Conservation (phyloP, 2,797 vertebrate genomes). For the Uromys caudimaculatus region DNA sequence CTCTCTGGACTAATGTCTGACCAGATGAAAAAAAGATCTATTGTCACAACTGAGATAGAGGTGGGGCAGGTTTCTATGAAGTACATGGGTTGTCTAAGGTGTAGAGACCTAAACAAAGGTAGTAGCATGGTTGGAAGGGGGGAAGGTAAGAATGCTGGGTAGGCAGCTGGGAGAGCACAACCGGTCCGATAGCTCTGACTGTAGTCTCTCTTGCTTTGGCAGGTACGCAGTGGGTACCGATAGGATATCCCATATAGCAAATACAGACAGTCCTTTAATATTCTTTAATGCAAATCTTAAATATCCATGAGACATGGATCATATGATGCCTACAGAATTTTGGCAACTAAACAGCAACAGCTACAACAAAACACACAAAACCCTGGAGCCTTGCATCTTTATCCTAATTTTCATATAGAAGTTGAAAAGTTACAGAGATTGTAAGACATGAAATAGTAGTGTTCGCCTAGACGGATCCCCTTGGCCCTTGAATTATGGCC, state of each 20-base stretch:
- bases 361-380: not conserved
- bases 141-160: not conserved
- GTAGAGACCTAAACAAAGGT: not conserved
- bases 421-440: not conserved
- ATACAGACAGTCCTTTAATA: not conserved
- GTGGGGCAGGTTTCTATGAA: not conserved
- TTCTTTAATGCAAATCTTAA: not conserved
- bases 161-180: not conserved
- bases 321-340: slow-evolving; percentile 1
- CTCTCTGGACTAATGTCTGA: not conserved
- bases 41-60: not conserved
- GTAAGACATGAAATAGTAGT: not conserved
- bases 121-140: not conserved
- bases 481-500: not conserved
- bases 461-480: not conserved
- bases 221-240: not conserved
- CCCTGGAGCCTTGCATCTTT: not conserved
- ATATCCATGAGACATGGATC: not conserved
- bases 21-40: not conserved
- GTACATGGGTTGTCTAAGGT: fast-evolving
- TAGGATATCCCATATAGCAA: not conserved
- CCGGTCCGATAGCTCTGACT: not conserved
- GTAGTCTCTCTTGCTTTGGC: not conserved
- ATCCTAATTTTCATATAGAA: not conserved
- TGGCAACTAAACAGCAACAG: not conserved